Conservation (phyloP, 2,888 invertebrate genomes). For the Acronicta aceris region DNA sequence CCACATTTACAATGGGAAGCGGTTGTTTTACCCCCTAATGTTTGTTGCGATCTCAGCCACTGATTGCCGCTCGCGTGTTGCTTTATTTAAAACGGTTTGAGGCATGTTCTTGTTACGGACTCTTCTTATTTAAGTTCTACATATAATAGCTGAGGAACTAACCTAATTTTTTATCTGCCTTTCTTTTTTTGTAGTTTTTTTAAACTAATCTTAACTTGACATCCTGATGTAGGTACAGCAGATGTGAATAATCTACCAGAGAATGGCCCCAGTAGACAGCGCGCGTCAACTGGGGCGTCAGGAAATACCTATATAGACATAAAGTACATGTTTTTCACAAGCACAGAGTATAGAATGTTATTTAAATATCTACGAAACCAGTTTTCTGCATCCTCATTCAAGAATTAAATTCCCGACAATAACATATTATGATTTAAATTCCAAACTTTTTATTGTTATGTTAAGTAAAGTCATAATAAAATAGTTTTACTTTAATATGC, state of each 20-base stretch:
- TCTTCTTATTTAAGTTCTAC: conserved; percentile 47
- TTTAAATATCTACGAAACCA: not conserved
- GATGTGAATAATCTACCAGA: no score
- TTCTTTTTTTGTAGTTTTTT: no score
- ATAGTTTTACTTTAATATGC: conserved; percentile 21
- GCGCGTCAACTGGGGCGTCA: no score
- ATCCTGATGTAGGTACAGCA: no score
- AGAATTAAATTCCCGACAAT: not conserved
- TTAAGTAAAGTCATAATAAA: conserved; percentile 7
- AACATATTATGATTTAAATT: not conserved
- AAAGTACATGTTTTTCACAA: no score
- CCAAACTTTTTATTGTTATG: not conserved
- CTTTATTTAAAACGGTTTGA: conserved; percentile 56
- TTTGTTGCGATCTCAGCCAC: conserved; percentile 65
- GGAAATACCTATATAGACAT: no score
- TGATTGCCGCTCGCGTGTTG: conserved; percentile 69
- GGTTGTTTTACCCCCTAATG: conserved; percentile 70
- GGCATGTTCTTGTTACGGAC: conserved; percentile 41
- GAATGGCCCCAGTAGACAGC: no score
- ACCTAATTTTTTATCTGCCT: no score
- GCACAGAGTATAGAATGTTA: not conserved
- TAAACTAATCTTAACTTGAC: no score
- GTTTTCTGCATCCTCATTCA: not conserved
- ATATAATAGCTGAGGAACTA: conserved; percentile 15
- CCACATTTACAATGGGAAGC: conserved; percentile 71